Base-by-base conservation (phyloP, 2,113 vertebrate genomes). In the Tragelaphus imberbis region DNA sequence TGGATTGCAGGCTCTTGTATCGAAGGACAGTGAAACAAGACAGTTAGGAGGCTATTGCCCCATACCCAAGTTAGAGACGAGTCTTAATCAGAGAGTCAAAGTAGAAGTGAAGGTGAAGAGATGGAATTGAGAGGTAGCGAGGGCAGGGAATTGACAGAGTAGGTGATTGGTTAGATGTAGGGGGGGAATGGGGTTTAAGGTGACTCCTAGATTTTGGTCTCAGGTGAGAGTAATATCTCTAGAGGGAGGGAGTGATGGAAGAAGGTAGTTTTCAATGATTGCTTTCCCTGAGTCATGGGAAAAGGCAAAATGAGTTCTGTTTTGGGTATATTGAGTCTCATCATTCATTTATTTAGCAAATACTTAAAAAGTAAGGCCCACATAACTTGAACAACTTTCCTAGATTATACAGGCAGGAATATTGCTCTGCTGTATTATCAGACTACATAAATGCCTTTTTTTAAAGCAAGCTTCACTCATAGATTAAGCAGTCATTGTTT, bases 331-430 rank as follows among this genome's bases (percentile, higher is more conserved):
- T 53, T 81, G 49, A 53, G 23, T 94, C 75, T 91, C 47, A 44
- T 96, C 80, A 65, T 96, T 80, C 47, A 84, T 96, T 56, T 94
- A 68, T 92, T 92, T 58, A 81, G 27, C 51, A 75, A 88, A 23
- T 36, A 81, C 12, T 36, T 58, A 40, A 88, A 90, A 88, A 85
- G 6, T 30, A 58, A 77, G 53, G 15, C 13, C 15, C 47, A 47
- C 1, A 0, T 3, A 36, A 10, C 28, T 90, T 84, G 71, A 79
- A 86, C 40, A 84, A 47, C 7, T 92, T 36, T 82, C 33, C 40
- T 12, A 23, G n/a, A 55, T 82, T n/a, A 80, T n/a, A 30, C 8
- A 80, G 86, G 25, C 8, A 63, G n/a, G 9, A 8, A 9, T 55
- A 6, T 59, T 6, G 2, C 15, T 55, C 3, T 23, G 3, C 33